Evolutionary conservation across 2,888 invertebrate species (phyloP), one percentile per base, ranked within the genome.

Genomic region (Ochropleura plecta): DNA sequence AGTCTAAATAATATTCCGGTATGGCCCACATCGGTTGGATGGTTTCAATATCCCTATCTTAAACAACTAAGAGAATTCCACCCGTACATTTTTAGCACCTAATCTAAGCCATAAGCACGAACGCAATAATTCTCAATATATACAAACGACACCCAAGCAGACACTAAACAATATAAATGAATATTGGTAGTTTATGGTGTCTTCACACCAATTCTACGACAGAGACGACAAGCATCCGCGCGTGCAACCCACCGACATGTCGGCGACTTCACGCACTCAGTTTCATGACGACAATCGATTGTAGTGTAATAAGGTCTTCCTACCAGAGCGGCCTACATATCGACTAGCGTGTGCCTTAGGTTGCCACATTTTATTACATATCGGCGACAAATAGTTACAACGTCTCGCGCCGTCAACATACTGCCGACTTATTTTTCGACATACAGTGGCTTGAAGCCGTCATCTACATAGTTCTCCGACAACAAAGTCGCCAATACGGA

Each of bases 111-210:
- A 7, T 53, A 48, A 62, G 14, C 48, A 53, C 48, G 59, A 44
- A 57, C 8, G 12, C 51, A 51, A 30, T 57, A 60, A 65, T 66
- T 70, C 8, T n/a, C 18, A 5, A 12, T 14, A 49, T 44, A 46
- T 20, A 30, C 51, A 70, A 70, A 76, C 44, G 18, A 40, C 46
- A 70, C 63, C 79, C 63, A 59, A 62, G 40, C 30, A 81, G 44
- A 62, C 42, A 82, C 65, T 82, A 69, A 71, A 80, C 59, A 49
- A 59, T 49, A 55, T 40, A 42, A 65, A 80, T 72, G 20, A 83
- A 73, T 80, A 76, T 80, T 76, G 46, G 60, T 74, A 74, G 66
- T 64, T 73, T 71, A 62, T n/a, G 62, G n/a, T 6, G 3, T n/a
- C 12, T n/a, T 44, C 44, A n/a, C 62, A 62, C 62, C 42, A 62